Percentiles rank a stretch among this genome's conserved stretches.
Evolutionary conservation across 1,140 invertebrate genomes (phyloP).

Genomic region (Odontomachus brunneus): DNA sequence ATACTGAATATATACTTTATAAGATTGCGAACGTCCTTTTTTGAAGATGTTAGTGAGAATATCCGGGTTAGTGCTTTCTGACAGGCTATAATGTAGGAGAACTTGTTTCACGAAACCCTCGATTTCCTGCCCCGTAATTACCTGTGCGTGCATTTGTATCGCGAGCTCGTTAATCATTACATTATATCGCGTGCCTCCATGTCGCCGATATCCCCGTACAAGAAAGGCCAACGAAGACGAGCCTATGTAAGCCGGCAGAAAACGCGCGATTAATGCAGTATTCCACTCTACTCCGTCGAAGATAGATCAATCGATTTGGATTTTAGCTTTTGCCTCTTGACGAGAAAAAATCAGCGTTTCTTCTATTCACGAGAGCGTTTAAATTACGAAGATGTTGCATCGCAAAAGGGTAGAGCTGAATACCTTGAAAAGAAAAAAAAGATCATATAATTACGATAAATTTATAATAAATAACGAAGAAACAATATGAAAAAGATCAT

Average conservation of each 20-base stretch:
- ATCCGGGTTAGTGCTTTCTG: constrained; percentile 53
- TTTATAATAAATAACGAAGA: background rate
- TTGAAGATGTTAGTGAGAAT: background rate
- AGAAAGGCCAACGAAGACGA: constrained; percentile 12
- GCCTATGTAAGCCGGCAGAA: constrained; percentile 42
- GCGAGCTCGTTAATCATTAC: constrained; percentile 63
- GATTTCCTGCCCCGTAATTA: constrained; percentile 61
- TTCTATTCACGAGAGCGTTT: background rate
- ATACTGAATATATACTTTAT: background rate
- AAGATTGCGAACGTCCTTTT: too few relatives aligned
- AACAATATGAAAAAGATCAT: background rate
- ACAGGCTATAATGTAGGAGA: constrained; percentile 11
- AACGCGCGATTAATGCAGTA: constrained; percentile 45
- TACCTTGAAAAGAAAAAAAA: constrained; percentile 25
- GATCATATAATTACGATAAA: background rate
- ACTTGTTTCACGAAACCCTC: constrained; percentile 33
- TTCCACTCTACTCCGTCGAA: background rate
- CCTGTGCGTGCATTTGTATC: constrained; percentile 63
- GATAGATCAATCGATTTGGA: constrained; percentile 39
- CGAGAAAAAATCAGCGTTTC: background rate
- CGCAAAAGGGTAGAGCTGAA: constrained; percentile 75
- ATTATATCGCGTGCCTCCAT: constrained; percentile 71
- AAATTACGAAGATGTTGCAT: constrained; percentile 73
- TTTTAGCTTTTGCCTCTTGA: background rate
- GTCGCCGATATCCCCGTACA: constrained; percentile 70